Evolutionary conservation across 1,140 invertebrate genomes (phyloP).

Genomic region (Atta colombica): DNA sequence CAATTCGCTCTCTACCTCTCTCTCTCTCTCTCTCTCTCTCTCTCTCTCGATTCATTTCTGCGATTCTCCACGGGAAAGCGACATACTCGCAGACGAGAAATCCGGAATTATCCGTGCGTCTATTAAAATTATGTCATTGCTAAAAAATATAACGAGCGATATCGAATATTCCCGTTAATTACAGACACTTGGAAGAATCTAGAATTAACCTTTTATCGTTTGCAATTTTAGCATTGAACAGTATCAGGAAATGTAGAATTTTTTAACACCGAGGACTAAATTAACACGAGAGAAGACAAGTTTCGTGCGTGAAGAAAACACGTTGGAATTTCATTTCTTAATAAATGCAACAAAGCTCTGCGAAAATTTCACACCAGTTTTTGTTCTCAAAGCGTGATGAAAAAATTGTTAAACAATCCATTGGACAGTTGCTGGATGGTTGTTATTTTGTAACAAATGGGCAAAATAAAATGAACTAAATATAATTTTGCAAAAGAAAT

Average conservation of each 20-base stretch:
- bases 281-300: background rate
- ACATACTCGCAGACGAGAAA: conserved; percentile 20
- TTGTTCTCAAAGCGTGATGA: background rate
- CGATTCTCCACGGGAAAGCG: conserved; percentile 4
- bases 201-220: conserved; percentile 6
- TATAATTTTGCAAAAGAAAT: too few relatives aligned
- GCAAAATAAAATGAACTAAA: too few relatives aligned
- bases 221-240: background rate
- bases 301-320: background rate
- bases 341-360: background rate
- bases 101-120: conserved; percentile 14
- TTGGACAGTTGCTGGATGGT: too few relatives aligned
- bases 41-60: background rate
- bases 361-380: background rate
- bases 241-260: background rate
- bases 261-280: background rate
- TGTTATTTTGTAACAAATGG: too few relatives aligned
- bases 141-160: conserved; percentile 45
- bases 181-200: background rate
- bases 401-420: background rate
- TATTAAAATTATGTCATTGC: background rate
- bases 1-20: background rate
- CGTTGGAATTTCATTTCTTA: background rate
- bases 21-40: background rate
- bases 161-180: conserved; percentile 29